These are phyloP conservation scores for Drosophila bifasciata DNA, from an alignment of 1,140 invertebrate species.

Conservation along the genomic window DNA sequence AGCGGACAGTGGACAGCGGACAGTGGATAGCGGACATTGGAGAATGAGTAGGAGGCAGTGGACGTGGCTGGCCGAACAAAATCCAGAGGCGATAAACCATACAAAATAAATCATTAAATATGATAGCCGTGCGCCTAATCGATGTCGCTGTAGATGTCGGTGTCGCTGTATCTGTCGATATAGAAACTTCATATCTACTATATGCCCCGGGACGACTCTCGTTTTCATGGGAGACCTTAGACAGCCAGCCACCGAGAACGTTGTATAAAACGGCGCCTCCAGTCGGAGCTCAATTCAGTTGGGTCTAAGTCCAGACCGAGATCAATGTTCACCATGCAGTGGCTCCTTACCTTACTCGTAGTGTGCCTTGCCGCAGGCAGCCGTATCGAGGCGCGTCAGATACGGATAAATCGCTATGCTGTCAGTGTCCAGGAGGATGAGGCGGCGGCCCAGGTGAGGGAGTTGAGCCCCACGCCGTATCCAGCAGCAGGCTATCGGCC, in stretches of 20 bases:
- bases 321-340: conserved; percentile 51
- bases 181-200: conserved; percentile 35
- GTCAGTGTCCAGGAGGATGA: conserved; percentile 69
- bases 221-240: conserved; percentile 59
- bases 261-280: conserved; percentile 59
- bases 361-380: conserved; percentile 30
- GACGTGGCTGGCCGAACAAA: conserved; percentile 50
- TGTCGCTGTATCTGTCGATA: no score
- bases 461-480: conserved; percentile 58
- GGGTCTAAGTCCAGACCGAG: conserved; percentile 34
- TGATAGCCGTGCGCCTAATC: conserved; percentile 72
- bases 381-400: conserved; percentile 55
- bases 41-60: conserved; percentile 43
- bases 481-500: conserved; percentile 65
- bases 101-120: conserved; percentile 77
- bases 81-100: conserved; percentile 57
- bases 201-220: conserved; percentile 55
- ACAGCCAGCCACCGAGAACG: conserved; percentile 47
- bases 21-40: conserved; percentile 36
- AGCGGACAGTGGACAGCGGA: conserved; percentile 22
- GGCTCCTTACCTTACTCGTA: conserved; percentile 33
- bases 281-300: conserved; percentile 57
- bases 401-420: conserved; percentile 73
- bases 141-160: conserved; percentile 61
- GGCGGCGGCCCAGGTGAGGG: conserved; percentile 33